These are phyloP conservation scores for Drosophila biarmipes DNA, from an alignment of 1,140 invertebrate genomes.

Conservation along the genomic window DNA sequence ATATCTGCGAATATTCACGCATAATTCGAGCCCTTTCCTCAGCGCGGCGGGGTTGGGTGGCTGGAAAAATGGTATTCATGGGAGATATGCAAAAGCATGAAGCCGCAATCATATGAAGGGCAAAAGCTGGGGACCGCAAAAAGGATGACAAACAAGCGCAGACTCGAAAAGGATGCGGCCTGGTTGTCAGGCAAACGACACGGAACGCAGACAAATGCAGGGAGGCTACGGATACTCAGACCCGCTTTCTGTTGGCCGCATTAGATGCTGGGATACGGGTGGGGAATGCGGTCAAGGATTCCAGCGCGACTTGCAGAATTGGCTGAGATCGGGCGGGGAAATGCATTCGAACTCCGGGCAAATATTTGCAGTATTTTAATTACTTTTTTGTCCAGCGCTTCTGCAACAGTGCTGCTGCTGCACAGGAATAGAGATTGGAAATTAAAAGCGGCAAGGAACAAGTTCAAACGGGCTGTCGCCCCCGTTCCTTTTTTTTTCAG, in stretches of 20 bases:
- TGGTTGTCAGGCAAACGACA: slow-evolving; percentile 39
- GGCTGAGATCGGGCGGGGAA: slow-evolving; percentile 6
- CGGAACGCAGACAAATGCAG: slow-evolving; percentile 45
- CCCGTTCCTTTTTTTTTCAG: too few relatives aligned
- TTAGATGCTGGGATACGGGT: slow-evolving; percentile 13
- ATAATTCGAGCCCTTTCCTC: slow-evolving; percentile 35
- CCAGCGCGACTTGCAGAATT: slow-evolving; percentile 25
- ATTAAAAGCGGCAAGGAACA: slow-evolving; percentile 52
- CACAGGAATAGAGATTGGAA: slow-evolving; percentile 36
- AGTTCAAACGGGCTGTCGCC: slow-evolving; percentile 55
- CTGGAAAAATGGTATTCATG: slow-evolving; percentile 48
- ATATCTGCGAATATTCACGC: slow-evolving; percentile 46
- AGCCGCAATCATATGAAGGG: slow-evolving; percentile 55
- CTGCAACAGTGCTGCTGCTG: not conserved
- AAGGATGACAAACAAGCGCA: slow-evolving; percentile 69
- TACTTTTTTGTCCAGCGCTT: slow-evolving; percentile 43
- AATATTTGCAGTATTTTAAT: slow-evolving; percentile 60
- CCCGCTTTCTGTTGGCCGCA: slow-evolving; percentile 11
- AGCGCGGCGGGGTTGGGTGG: not conserved
- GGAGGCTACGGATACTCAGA: slow-evolving; percentile 10
- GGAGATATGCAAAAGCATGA: slow-evolving; percentile 66
- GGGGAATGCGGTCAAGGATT: slow-evolving; percentile 42
- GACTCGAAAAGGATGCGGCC: slow-evolving; percentile 57
- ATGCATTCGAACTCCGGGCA: slow-evolving; percentile 36
- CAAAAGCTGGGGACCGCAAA: slow-evolving; percentile 32